A percentile compares a stretch with the other conserved stretches of the same genome.
These are phyloP conservation scores for Gadopsis bispinosus DNA, from an alignment of 2,797 vertebrate genomes.

Conservation along the genomic window DNA sequence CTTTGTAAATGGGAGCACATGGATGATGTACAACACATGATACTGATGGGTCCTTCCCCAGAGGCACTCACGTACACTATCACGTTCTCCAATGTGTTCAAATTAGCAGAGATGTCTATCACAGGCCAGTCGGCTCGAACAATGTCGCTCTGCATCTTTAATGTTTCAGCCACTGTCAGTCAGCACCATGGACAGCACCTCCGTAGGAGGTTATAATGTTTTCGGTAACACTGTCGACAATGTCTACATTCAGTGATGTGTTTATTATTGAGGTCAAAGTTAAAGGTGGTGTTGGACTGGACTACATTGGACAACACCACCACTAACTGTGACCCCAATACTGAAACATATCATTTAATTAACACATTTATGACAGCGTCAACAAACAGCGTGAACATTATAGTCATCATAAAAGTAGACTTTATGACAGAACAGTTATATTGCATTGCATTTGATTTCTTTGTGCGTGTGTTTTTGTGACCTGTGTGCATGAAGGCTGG, in stretches of 20 bases:
- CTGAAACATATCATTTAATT: background rate
- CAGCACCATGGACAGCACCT: conserved; percentile 43
- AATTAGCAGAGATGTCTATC: conserved; percentile 36
- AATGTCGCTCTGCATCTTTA: conserved; percentile 5
- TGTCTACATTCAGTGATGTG: background rate
- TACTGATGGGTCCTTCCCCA: background rate
- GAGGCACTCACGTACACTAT: conserved; percentile 1
- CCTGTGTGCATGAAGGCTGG: background rate
- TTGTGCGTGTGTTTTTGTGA: background rate
- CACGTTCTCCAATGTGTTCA: conserved; percentile 22
- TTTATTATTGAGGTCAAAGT: no score
- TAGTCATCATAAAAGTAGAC: background rate
- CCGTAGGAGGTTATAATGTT: background rate
- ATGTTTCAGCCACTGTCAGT: conserved; percentile 17
- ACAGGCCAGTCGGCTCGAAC: conserved; percentile 14
- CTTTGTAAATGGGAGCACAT: conserved; percentile 39
- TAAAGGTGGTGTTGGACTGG: no score
- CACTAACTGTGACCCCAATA: background rate
- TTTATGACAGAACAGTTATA: background rate
- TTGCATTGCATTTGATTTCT: background rate
- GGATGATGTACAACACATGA: conserved; percentile 10
- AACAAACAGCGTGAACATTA: background rate
- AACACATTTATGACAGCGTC: background rate
- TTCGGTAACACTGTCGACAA: background rate
- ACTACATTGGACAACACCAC: no score